phyloP scores from a whole-genome alignment of 2,888 invertebrate genomes.

The Drosophila maculinotata region DNA sequence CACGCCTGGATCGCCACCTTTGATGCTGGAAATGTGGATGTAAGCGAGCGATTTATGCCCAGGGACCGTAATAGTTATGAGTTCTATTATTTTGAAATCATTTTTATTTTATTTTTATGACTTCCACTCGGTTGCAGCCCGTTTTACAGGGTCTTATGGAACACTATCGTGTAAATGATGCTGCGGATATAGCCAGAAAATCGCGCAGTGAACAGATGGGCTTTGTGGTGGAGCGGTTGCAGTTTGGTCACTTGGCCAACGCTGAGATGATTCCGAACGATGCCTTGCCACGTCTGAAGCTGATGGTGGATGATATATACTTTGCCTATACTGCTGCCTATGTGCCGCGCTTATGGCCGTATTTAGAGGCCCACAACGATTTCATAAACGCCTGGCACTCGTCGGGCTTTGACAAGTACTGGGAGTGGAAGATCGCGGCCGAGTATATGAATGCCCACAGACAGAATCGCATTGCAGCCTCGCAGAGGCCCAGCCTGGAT shows the following conservation, averaged over 20 bases:
- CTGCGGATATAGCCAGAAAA: conserved; percentile 76
- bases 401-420: conserved; percentile 87
- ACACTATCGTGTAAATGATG: conserved; percentile 57
- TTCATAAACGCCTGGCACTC: conserved; percentile 87
- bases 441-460: conserved; percentile 67
- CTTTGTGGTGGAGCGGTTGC: conserved; percentile 88
- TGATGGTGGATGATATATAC: conserved; percentile 89
- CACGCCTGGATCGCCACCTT: conserved; percentile 89
- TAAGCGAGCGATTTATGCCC: conserved; percentile 21
- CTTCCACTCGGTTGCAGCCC: conserved; percentile 37
- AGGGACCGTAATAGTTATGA: no score
- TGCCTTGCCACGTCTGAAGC: conserved; percentile 86
- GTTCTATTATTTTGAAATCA: no score
- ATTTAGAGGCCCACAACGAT: conserved; percentile 86
- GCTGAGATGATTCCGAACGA: conserved; percentile 88
- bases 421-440: conserved; percentile 86
- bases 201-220: conserved; percentile 86
- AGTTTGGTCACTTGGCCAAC: conserved; percentile 88
- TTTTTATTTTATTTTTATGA: no score
- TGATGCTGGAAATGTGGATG: conserved; percentile 85
- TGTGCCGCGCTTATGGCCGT: conserved; percentile 88
- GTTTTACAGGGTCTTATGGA: conserved; percentile 49
- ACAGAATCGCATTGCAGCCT: conserved; percentile 73
- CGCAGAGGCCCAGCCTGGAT: conserved; percentile 58
- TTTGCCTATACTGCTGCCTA: conserved; percentile 88